Evolutionary conservation across 2,797 vertebrate genomes (phyloP).

Genomic region (Morus bassanus): DNA sequence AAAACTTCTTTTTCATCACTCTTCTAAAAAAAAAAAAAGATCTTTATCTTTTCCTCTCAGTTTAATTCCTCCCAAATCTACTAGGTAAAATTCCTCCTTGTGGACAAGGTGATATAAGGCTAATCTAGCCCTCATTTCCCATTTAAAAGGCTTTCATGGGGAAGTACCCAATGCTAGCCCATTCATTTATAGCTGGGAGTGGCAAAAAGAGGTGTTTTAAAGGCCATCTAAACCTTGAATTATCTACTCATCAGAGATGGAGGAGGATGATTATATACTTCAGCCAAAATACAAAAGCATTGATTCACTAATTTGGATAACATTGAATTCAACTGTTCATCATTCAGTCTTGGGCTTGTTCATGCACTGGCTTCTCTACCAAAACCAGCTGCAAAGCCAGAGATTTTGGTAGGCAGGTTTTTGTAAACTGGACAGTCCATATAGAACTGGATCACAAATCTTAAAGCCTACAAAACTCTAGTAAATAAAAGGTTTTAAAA

Average conservation of each 20-base stretch:
- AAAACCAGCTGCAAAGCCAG: background rate
- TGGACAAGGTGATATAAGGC: background rate
- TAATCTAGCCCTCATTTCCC: background rate
- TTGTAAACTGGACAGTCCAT: background rate
- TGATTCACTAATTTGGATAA: background rate
- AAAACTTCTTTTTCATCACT: constrained; percentile 5
- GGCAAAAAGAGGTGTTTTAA: background rate
- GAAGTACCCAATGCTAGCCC: background rate
- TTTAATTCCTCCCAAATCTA: background rate
- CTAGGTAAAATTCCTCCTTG: background rate
- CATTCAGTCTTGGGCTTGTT: background rate
- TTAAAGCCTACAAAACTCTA: background rate
- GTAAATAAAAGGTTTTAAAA: background rate
- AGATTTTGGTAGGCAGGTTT: background rate
- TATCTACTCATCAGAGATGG: background rate
- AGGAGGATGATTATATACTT: background rate
- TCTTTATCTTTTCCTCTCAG: background rate
- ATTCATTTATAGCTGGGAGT: background rate
- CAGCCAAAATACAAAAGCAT: background rate
- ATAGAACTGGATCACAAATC: background rate
- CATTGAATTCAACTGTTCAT: background rate
- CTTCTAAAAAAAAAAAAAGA: background rate
- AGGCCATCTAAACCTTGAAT: background rate
- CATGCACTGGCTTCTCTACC: background rate
- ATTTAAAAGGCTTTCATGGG: background rate